Conservation (phyloP, 2,888 invertebrate species). For the Nemotelus nigrinus region DNA sequence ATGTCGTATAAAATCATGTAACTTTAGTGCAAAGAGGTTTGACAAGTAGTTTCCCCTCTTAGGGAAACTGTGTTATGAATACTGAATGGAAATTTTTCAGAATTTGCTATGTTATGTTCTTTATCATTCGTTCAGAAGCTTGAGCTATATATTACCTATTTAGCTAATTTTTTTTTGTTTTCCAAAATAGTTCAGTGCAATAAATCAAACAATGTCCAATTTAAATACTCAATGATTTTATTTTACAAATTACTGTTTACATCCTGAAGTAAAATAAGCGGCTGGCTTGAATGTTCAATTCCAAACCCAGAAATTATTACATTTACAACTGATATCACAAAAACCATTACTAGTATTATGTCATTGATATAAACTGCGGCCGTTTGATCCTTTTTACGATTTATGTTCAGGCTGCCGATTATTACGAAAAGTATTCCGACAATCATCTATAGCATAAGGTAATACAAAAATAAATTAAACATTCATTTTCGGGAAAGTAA, state of each 20-base stretch:
- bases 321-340: conserved; percentile 83
- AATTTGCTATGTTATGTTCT: background rate
- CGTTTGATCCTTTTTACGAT: conserved; percentile 77
- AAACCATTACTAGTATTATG: conserved; percentile 80
- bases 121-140: too few relatives aligned
- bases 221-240: background rate
- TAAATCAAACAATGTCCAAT: background rate
- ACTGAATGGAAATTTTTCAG: background rate
- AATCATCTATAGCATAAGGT: conserved; percentile 71
- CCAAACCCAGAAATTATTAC: conserved; percentile 87
- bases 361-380: conserved; percentile 84
- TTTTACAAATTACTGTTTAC: conserved; percentile 41
- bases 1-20: conserved; percentile 26
- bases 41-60: too few relatives aligned
- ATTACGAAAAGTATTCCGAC: conserved; percentile 84
- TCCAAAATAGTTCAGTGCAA: too few relatives aligned
- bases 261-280: conserved; percentile 66
- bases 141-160: too few relatives aligned
- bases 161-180: too few relatives aligned
- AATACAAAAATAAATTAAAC: conserved; percentile 47
- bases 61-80: background rate
- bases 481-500: conserved; percentile 47
- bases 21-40: background rate
- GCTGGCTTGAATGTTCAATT: conserved; percentile 78
- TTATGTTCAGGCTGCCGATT: conserved; percentile 85